These are phyloP conservation scores for Carassius auratus DNA, from an alignment of 2,113 vertebrate genomes.

Conservation along the genomic window DNA sequence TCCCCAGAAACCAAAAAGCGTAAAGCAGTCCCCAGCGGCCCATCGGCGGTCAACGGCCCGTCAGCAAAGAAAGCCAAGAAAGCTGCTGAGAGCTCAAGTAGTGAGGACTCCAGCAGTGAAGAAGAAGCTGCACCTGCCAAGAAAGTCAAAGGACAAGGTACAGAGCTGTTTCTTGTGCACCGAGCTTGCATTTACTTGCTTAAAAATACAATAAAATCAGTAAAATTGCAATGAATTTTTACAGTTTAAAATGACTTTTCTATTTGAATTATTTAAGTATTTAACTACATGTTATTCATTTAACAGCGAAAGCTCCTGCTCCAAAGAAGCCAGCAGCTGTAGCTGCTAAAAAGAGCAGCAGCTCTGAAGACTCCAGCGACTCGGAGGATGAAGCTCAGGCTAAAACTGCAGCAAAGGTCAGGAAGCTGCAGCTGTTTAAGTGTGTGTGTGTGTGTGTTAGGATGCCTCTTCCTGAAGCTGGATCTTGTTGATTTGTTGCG, in stretches of 20 bases:
- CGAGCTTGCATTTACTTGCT: too few relatives aligned
- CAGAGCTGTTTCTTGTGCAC: too few relatives aligned
- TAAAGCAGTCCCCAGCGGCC: conserved; percentile 40
- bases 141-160: conserved; percentile 62
- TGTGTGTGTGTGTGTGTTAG: neutral
- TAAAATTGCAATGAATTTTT: too few relatives aligned
- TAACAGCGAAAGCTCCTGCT: conserved; percentile 58
- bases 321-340: conserved; percentile 60
- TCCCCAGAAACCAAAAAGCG: conserved; percentile 63
- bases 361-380: conserved; percentile 89
- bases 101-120: conserved; percentile 73
- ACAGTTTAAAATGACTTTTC: too few relatives aligned
- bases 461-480: neutral
- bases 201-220: too few relatives aligned
- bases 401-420: conserved; percentile 74
- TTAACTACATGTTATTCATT: neutral
- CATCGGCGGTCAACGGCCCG: conserved; percentile 58
- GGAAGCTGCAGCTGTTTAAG: neutral
- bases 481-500: neutral
- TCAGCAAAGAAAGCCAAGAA: conserved; percentile 78
- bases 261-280: too few relatives aligned
- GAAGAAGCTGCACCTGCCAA: conserved; percentile 66
- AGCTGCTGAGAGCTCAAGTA: conserved; percentile 68
- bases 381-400: conserved; percentile 77
- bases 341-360: conserved; percentile 76